Conservation (phyloP, 2,113 vertebrate species). For the Morone chrysops region DNA sequence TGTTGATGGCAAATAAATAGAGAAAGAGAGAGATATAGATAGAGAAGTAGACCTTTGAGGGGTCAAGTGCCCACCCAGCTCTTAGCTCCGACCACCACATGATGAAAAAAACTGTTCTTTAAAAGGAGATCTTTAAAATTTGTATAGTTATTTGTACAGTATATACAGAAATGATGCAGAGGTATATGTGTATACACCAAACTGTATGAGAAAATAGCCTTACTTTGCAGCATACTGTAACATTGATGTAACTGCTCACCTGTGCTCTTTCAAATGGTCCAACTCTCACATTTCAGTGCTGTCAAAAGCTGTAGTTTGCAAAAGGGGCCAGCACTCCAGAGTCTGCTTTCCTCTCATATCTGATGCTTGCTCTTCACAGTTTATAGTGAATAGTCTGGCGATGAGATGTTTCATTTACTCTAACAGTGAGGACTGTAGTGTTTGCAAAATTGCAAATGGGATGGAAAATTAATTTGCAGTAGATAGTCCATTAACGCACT, state of each 20-base stretch:
- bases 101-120: not conserved
- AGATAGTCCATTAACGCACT: conserved; percentile 33
- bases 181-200: too few relatives aligned
- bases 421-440: conserved; percentile 16
- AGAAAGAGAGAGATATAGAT: not conserved
- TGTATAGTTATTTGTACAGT: conserved; percentile 7
- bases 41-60: not conserved
- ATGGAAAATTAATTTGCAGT: conserved; percentile 35
- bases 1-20: conserved; percentile 6
- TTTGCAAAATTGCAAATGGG: conserved; percentile 43
- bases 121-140: conserved; percentile 18
- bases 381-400: not conserved
- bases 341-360: not conserved
- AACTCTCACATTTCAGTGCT: not conserved
- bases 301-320: not conserved
- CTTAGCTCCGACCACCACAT: not conserved
- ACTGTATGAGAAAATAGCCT: not conserved
- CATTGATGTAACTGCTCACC: not conserved
- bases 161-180: not conserved
- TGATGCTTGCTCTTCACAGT: not conserved
- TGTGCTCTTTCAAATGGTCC: not conserved
- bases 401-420: conserved; percentile 14
- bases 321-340: too few relatives aligned
- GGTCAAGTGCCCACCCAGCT: not conserved
- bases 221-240: not conserved